A percentile compares a stretch with the other conserved stretches of the same genome.
These are phyloP conservation scores for Trididemnum nubilum DNA, from an alignment of 23 tunicate species.

Conservation along the genomic window DNA sequence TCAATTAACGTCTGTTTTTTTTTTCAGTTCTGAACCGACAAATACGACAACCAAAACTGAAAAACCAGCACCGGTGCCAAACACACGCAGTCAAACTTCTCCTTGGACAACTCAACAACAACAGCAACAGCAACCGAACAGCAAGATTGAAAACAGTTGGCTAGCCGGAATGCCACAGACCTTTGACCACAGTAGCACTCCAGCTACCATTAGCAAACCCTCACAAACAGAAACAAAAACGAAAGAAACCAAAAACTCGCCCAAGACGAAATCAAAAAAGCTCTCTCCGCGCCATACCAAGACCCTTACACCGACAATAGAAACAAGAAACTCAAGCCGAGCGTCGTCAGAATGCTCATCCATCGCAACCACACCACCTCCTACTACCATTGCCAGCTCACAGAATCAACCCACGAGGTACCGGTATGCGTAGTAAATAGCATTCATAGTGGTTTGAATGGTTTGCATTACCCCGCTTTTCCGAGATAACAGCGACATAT, in stretches of 20 bases:
- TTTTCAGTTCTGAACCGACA: too few species aligned
- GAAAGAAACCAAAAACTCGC: constrained; percentile 10
- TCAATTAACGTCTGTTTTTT: too few species aligned
- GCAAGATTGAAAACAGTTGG: constrained; percentile 23
- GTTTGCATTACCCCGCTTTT: too few species aligned
- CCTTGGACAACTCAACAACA: constrained; percentile 36
- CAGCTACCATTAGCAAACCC: neutral
- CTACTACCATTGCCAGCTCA: neutral
- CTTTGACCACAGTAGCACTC: neutral
- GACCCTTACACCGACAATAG: neutral
- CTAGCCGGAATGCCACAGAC: neutral
- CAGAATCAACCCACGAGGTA: constrained; percentile 4
- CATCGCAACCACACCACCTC: constrained; percentile 44
- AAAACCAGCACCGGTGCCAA: constrained; percentile 1
- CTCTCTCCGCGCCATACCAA: constrained; percentile 11
- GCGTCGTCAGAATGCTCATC: constrained; percentile 40
- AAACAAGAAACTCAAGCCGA: neutral
- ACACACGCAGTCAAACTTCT: constrained; percentile 21
- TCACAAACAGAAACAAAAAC: constrained; percentile 3
- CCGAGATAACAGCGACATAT: too few species aligned
- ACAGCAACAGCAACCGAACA: neutral
- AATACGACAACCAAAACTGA: neutral
- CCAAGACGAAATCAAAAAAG: constrained; percentile 15
- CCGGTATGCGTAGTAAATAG: too few species aligned
- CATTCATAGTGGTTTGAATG: too few species aligned